Conservation (phyloP, 2,888 invertebrate genomes). For the Dicycla oo region DNA sequence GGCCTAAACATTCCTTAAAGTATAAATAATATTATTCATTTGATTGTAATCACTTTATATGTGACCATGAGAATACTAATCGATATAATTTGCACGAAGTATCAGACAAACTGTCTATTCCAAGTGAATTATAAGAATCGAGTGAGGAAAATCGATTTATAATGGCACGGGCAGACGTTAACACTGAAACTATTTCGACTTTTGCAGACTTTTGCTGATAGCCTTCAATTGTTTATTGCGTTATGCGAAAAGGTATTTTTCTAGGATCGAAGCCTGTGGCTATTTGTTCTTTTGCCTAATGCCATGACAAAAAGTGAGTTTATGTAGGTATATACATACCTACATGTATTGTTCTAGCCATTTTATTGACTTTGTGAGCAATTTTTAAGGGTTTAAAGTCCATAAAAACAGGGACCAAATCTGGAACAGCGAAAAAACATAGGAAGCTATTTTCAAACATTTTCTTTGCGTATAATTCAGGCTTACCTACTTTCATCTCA, state of each 20-base stretch:
- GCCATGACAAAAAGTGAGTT: background rate
- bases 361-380: background rate
- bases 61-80: constrained; percentile 26
- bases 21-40: background rate
- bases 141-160: constrained; percentile 48
- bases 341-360: background rate
- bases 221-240: constrained; percentile 7
- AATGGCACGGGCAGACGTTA: constrained; percentile 25
- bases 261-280: background rate
- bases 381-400: background rate
- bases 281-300: background rate
- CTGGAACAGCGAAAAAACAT: background rate
- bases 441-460: too few species aligned
- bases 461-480: too few species aligned
- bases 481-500: background rate
- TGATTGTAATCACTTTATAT: constrained; percentile 12
- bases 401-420: background rate
- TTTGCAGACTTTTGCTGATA: constrained; percentile 10
- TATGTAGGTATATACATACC: background rate
- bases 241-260: background rate
- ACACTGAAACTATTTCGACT: constrained; percentile 28
- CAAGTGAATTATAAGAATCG: constrained; percentile 45
- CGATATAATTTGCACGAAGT: constrained; percentile 45
- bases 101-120: constrained; percentile 31
- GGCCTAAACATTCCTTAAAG: background rate